phyloP scores from a whole-genome alignment of 2,797 vertebrate genomes.

The Lagorchestes hirsutus region DNA sequence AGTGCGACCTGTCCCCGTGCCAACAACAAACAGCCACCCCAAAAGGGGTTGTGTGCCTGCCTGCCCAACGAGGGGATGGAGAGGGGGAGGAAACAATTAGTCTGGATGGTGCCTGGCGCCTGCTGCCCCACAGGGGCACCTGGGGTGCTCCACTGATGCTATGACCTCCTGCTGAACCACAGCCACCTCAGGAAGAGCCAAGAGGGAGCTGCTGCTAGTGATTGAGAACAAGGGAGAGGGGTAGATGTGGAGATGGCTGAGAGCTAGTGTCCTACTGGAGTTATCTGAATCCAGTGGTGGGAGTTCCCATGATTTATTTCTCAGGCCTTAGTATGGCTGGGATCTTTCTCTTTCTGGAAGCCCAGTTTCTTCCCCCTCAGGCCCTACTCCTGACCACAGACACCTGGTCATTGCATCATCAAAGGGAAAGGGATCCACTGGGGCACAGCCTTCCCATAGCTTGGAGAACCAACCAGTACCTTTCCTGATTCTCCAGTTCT shows the following conservation, averaged over 20 bases:
- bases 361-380: background rate
- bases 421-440: background rate
- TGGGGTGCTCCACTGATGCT: background rate
- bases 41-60: background rate
- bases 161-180: background rate
- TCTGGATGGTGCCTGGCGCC: background rate
- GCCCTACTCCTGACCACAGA: constrained; percentile 2
- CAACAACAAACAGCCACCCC: background rate
- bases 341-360: background rate
- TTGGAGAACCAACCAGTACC: background rate
- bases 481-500: background rate
- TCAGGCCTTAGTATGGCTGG: background rate
- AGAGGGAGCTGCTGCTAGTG: background rate
- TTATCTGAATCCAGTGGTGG: background rate
- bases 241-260: background rate
- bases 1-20: constrained; percentile 69
- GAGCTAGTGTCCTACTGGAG: background rate
- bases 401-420: background rate
- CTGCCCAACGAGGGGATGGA: background rate
- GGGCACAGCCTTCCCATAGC: too few species aligned
- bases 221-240: background rate
- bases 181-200: background rate
- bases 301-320: background rate
- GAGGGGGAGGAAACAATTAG: background rate
- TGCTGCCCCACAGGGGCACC: background rate